Evolutionary conservation across 2,113 vertebrate genomes (phyloP).

Genomic region (Carassius carassius): DNA sequence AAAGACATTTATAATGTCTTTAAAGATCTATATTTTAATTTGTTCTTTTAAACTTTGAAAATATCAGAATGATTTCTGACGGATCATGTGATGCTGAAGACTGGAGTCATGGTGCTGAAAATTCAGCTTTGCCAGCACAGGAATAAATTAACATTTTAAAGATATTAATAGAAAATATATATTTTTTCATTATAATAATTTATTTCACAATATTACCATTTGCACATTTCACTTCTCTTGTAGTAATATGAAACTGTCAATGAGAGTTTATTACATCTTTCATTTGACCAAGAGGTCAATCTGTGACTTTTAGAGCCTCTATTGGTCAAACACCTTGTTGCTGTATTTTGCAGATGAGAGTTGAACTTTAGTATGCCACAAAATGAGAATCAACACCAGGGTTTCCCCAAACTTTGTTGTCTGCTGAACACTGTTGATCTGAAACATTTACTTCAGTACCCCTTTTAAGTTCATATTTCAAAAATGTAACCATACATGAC

Average conservation of each 20-base stretch:
- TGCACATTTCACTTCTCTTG: background rate
- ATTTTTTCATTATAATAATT: no score
- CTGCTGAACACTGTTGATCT: background rate
- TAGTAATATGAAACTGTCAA: background rate
- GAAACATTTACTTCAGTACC: background rate
- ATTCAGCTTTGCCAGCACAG: no score
- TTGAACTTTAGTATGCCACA: background rate
- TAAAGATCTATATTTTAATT: no score
- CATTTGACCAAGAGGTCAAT: background rate
- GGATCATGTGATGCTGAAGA: no score
- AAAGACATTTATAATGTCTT: background rate
- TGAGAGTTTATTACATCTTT: background rate
- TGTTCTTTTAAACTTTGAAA: background rate
- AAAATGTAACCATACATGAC: no score
- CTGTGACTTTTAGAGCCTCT: background rate
- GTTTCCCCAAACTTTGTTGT: background rate
- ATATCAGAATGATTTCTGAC: no score
- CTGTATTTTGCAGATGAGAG: background rate
- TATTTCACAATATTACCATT: background rate
- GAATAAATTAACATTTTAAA: no score
- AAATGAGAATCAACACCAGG: background rate
- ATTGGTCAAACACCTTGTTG: background rate
- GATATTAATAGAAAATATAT: no score
- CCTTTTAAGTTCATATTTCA: no score
- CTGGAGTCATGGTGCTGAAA: no score